Conservation (phyloP, 1,140 invertebrate species). For the Dendrolimus punctatus region DNA sequence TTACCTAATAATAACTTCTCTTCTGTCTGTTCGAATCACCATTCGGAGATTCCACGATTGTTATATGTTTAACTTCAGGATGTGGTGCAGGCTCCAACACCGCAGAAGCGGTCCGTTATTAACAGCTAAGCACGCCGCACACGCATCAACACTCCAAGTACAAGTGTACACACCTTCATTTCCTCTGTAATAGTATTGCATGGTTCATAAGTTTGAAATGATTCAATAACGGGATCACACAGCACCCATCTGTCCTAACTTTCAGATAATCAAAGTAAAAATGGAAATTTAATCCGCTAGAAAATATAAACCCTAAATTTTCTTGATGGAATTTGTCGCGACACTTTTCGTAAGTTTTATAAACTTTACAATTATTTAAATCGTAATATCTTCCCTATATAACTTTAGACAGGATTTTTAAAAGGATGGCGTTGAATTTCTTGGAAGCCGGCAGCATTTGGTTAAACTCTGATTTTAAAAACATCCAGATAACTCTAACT, state of each 20-base stretch:
- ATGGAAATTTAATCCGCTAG: too few species aligned
- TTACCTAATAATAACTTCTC: constrained; percentile 24
- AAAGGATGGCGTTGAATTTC: too few species aligned
- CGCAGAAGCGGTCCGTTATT: constrained; percentile 25
- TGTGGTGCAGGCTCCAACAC: constrained; percentile 14
- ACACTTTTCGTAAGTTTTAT: too few species aligned
- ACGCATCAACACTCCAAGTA: constrained; percentile 35
- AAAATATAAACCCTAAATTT: too few species aligned
- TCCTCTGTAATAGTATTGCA: constrained; percentile 16
- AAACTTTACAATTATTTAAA: too few species aligned
- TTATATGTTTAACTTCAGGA: constrained; percentile 4
- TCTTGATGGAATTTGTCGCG: too few species aligned
- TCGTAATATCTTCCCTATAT: too few species aligned
- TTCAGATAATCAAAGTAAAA: too few species aligned
- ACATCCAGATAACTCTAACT: too few species aligned
- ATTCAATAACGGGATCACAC: neutral
- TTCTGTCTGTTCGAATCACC: constrained; percentile 21
- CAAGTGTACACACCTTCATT: constrained; percentile 41
- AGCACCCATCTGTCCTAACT: neutral
- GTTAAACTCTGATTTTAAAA: too few species aligned
- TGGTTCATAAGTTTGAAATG: neutral
- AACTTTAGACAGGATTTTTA: too few species aligned
- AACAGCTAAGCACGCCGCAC: constrained; percentile 28
- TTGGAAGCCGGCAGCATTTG: too few species aligned
- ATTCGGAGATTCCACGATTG: constrained; percentile 8